Conservation (phyloP, 2,113 vertebrate genomes). For the Cyanocitta stelleri region DNA sequence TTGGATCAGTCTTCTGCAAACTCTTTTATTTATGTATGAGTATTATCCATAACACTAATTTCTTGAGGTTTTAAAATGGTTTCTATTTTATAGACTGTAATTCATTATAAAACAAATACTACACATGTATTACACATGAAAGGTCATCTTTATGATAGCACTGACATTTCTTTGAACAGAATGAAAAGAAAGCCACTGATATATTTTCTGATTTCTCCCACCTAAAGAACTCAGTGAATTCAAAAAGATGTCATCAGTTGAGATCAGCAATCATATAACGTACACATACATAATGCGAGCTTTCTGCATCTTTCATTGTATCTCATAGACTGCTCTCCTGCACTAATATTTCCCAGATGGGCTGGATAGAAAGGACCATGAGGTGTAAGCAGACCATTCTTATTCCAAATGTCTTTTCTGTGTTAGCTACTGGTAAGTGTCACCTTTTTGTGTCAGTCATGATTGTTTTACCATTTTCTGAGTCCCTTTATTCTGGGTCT, state of each 20-base stretch:
- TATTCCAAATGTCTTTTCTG: background rate
- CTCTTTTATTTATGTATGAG: background rate
- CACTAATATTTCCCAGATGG: background rate
- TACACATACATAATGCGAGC: background rate
- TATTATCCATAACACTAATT: background rate
- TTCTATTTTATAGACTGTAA: background rate
- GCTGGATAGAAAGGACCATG: background rate
- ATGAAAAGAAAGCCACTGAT: background rate
- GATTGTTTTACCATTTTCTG: background rate
- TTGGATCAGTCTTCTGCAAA: background rate
- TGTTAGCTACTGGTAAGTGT: background rate
- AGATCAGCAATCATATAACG: background rate
- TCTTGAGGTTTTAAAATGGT: background rate
- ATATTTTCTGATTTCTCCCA: background rate
- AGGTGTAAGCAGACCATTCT: background rate
- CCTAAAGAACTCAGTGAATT: constrained; percentile 27
- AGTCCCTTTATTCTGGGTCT: background rate
- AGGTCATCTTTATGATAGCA: background rate
- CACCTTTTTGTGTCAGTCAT: background rate
- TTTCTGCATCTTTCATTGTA: background rate
- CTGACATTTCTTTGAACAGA: constrained; percentile 32
- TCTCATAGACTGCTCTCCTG: background rate
- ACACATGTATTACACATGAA: background rate
- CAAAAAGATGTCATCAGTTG: constrained; percentile 21
- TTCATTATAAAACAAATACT: background rate